Conservation (phyloP, 2,113 vertebrate genomes). For the Garra rufa region DNA sequence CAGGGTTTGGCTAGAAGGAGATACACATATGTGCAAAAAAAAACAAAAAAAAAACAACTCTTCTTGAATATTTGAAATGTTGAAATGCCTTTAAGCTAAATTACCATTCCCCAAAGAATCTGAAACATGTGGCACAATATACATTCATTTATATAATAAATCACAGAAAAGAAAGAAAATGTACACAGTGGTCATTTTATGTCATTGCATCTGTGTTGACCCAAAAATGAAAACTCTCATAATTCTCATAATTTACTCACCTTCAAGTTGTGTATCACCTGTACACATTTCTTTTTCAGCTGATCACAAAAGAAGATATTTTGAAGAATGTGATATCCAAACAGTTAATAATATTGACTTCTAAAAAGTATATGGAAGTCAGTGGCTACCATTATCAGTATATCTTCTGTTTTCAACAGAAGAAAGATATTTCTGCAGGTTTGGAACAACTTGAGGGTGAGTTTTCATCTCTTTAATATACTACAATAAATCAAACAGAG, state of each 20-base stretch:
- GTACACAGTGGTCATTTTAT: not conserved
- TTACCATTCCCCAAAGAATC: too few relatives aligned
- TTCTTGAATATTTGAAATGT: not conserved
- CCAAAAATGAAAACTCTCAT: not conserved
- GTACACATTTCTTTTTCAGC: not conserved
- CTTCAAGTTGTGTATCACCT: not conserved
- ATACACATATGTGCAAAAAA: not conserved
- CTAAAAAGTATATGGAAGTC: too few relatives aligned
- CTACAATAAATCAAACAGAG: not conserved
- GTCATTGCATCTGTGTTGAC: not conserved
- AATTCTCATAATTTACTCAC: not conserved
- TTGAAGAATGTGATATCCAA: not conserved
- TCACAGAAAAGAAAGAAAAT: not conserved
- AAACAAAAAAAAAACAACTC: not conserved
- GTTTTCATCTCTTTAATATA: not conserved
- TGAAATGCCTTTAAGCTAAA: not conserved
- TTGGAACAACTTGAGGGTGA: too few relatives aligned
- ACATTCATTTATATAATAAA: not conserved
- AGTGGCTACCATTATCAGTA: not conserved
- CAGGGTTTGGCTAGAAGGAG: not conserved
- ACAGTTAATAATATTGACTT: too few relatives aligned
- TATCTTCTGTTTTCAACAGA: not conserved
- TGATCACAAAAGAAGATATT: not conserved
- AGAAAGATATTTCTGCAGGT: not conserved
- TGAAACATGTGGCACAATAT: not conserved